Percentiles rank a stretch among this genome's conserved stretches.
These are phyloP conservation scores for Sylvilagus floridanus DNA, from an alignment of 2,797 vertebrate species.

Conservation along the genomic window DNA sequence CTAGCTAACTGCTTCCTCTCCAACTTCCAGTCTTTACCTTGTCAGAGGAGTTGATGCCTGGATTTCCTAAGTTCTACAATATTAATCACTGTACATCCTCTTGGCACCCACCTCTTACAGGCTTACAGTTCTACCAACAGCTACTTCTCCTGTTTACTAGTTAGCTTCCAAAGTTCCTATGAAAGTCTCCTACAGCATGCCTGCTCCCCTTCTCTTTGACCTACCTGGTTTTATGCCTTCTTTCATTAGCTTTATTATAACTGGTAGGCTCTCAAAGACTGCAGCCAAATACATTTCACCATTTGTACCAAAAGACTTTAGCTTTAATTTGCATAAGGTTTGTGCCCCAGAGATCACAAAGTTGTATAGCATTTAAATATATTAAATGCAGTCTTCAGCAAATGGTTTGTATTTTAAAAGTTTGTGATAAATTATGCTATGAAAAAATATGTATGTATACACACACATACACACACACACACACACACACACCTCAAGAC, in stretches of 20 bases:
- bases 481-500: neutral
- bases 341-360: neutral
- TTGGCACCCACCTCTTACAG: neutral
- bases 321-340: neutral
- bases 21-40: neutral
- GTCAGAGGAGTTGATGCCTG: neutral
- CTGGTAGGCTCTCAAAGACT: neutral
- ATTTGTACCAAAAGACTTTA: neutral
- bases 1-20: neutral
- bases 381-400: neutral
- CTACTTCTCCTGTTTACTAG: neutral
- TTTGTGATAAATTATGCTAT: neutral
- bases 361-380: neutral
- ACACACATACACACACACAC: no score
- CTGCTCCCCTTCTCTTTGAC: neutral
- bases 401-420: constrained; percentile 1
- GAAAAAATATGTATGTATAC: neutral
- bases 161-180: neutral
- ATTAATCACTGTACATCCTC: neutral
- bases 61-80: neutral
- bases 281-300: neutral
- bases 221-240: neutral
- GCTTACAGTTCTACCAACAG: neutral
- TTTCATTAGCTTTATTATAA: neutral
- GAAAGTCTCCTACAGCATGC: neutral